A percentile compares a stretch with the other conserved stretches of the same genome.
These are phyloP conservation scores for Nasonovia ribisnigri DNA, from an alignment of 2,888 invertebrate species.

Conservation along the genomic window DNA sequence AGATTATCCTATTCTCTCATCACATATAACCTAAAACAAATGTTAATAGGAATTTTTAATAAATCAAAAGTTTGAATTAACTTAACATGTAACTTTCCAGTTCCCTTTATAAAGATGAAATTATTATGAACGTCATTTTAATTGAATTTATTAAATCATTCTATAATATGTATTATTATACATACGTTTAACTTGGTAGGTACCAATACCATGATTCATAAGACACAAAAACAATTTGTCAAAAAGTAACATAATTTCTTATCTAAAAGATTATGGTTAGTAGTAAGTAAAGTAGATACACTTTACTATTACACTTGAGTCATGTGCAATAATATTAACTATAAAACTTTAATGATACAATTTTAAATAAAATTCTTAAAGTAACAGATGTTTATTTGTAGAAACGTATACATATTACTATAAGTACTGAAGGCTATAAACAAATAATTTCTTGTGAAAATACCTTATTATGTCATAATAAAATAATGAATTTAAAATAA, in stretches of 20 bases:
- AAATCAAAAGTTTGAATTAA: not conserved
- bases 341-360: not conserved
- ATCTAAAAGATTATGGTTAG: not conserved
- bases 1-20: not conserved
- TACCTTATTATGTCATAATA: not conserved
- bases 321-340: not conserved
- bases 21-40: not conserved
- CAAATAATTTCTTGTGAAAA: not conserved
- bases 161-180: not conserved
- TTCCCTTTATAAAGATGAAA: not conserved
- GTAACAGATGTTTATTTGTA: not conserved
- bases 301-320: not conserved
- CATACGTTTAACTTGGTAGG: not conserved
- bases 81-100: not conserved
- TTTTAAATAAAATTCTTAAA: not conserved
- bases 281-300: not conserved
- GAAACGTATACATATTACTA: not conserved
- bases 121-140: not conserved
- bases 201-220: not conserved
- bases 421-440: not conserved
- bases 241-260: conserved; percentile 12
- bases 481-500: not conserved
- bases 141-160: not conserved
- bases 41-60: not conserved
- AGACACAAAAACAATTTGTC: not conserved